A percentile compares a stretch with the other conserved stretches of the same genome.
These are phyloP conservation scores for Gortyna flavago DNA, from an alignment of 2,888 invertebrate genomes.

Conservation along the genomic window DNA sequence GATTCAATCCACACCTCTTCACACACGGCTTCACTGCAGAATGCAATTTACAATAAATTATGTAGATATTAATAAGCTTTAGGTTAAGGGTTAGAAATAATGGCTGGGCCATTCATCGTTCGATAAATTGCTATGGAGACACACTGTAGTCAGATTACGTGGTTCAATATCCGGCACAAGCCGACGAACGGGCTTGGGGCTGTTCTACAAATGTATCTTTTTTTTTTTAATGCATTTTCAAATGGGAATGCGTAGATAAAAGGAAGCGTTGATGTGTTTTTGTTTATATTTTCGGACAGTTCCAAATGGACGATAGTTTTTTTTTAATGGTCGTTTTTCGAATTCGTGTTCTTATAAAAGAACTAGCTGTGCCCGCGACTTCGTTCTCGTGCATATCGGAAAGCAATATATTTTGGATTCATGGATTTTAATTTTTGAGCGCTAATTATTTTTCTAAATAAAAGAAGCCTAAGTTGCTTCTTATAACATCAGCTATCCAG, in stretches of 20 bases:
- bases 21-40: conserved; percentile 84
- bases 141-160: conserved; percentile 89
- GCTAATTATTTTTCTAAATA: not conserved
- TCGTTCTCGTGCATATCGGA: not conserved
- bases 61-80: conserved; percentile 89
- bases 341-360: conserved; percentile 3
- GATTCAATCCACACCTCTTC: conserved; percentile 71
- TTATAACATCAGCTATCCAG: not conserved
- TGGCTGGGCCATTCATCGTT: conserved; percentile 87
- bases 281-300: conserved; percentile 51
- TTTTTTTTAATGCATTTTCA: conserved; percentile 63
- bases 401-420: not conserved
- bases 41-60: conserved; percentile 91
- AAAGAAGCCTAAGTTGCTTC: not conserved
- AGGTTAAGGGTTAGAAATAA: conserved; percentile 89
- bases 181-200: conserved; percentile 69
- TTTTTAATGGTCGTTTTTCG: conserved; percentile 16
- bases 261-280: conserved; percentile 60
- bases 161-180: conserved; percentile 89
- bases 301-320: conserved; percentile 32
- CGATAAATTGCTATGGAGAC: conserved; percentile 89
- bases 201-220: conserved; percentile 52
- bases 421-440: too few relatives aligned
- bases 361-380: not conserved
- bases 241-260: conserved; percentile 58